Conservation (phyloP, 2,113 vertebrate genomes). For the Calypte anna region DNA sequence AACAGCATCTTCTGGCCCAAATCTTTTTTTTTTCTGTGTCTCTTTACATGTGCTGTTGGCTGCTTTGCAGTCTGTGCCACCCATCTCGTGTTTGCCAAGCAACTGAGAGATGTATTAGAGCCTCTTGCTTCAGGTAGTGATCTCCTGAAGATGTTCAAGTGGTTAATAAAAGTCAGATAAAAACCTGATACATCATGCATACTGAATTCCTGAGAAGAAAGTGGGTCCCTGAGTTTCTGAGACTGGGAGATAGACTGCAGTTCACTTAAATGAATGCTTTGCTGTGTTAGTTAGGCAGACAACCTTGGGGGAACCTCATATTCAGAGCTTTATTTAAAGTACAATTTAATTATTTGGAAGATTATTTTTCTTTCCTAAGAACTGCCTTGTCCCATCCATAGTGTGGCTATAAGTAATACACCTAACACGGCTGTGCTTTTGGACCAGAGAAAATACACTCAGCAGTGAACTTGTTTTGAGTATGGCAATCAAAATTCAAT, state of each 20-base stretch:
- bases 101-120: not conserved
- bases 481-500: not conserved
- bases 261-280: not conserved
- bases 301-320: not conserved
- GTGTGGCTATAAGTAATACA: not conserved
- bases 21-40: no score
- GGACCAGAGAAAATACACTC: not conserved
- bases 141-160: not conserved
- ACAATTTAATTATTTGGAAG: not conserved
- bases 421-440: not conserved
- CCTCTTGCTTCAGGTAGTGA: not conserved
- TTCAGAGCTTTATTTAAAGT: slow-evolving; percentile 15
- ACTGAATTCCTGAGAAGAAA: not conserved
- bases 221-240: not conserved
- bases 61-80: not conserved
- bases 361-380: slow-evolving; percentile 41
- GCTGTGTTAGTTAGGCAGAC: not conserved
- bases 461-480: not conserved
- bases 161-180: not conserved
- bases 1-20: not conserved
- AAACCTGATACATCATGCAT: not conserved
- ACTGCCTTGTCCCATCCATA: not conserved
- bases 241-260: not conserved
- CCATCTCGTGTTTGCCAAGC: not conserved
- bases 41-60: not conserved